Evolutionary conservation across 1,140 invertebrate species (phyloP).

Genomic region (Drosophila sucinea): DNA sequence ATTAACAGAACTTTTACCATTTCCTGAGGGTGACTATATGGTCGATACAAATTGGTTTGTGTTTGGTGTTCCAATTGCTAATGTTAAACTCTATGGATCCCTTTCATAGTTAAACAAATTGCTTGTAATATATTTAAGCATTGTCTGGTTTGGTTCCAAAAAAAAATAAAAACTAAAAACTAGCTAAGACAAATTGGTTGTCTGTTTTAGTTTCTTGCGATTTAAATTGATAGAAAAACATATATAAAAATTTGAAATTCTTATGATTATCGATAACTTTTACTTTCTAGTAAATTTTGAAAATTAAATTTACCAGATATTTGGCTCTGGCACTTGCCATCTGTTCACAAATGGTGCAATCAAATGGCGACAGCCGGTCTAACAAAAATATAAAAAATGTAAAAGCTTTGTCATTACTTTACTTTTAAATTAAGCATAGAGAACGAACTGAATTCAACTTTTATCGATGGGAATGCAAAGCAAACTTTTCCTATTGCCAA

Average conservation of each 20-base stretch:
- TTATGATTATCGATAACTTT: not conserved
- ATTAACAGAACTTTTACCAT: not conserved
- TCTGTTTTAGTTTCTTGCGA: too few species aligned
- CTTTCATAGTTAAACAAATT: not conserved
- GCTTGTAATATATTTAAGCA: too few species aligned
- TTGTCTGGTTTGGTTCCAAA: too few species aligned
- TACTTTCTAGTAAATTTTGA: not conserved
- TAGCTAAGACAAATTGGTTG: too few species aligned
- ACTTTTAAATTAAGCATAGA: conserved; percentile 42
- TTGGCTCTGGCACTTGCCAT: conserved; percentile 20
- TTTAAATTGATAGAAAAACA: too few species aligned
- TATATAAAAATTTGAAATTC: too few species aligned
- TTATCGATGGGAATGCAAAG: conserved; percentile 45
- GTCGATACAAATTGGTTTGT: not conserved
- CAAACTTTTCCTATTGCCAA: conserved; percentile 55
- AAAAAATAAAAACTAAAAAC: too few species aligned
- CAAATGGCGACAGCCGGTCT: conserved; percentile 47
- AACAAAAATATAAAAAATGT: conserved; percentile 19
- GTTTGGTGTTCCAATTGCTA: not conserved
- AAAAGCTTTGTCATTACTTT: conserved; percentile 45
- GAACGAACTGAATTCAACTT: conserved; percentile 30
- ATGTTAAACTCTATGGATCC: not conserved
- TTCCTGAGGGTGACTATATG: conserved; percentile 3
- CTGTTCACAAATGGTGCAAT: conserved; percentile 50
- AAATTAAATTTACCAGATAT: conserved; percentile 46